Conservation (phyloP, 2,888 invertebrate genomes). For the Myopa tessellatipennis region DNA sequence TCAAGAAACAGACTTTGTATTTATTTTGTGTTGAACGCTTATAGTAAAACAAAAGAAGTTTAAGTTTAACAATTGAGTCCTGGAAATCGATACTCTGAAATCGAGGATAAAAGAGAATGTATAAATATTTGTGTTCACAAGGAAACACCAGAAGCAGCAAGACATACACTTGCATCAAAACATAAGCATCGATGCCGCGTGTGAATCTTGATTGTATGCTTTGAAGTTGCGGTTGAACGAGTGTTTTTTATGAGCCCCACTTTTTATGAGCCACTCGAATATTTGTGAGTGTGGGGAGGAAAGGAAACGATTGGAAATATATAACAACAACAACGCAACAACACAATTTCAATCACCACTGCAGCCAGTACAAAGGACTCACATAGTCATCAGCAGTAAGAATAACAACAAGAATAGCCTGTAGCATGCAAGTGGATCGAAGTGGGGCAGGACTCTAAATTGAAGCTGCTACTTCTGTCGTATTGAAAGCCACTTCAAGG, state of each 20-base stretch:
- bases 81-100: not conserved
- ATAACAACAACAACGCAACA: not conserved
- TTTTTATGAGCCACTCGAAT: slow-evolving; percentile 23
- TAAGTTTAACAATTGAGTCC: too few relatives aligned
- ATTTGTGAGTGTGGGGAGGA: not conserved
- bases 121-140: too few relatives aligned
- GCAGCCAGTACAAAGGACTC: not conserved
- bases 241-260: not conserved
- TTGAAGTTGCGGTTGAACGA: not conserved
- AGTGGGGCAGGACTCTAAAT: too few relatives aligned
- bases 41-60: too few relatives aligned
- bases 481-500: slow-evolving; percentile 23
- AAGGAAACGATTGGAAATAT: not conserved
- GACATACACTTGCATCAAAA: too few relatives aligned
- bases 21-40: too few relatives aligned
- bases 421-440: not conserved
- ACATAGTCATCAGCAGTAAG: not conserved
- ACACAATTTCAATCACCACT: not conserved
- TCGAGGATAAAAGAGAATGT: not conserved
- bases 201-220: not conserved
- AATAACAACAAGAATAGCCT: slow-evolving; percentile 9
- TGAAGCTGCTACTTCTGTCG: not conserved
- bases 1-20: too few relatives aligned
- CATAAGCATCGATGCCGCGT: too few relatives aligned
- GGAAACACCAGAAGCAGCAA: too few relatives aligned